Conservation (phyloP, 1,140 invertebrate genomes). For the Aphis craccivora region DNA sequence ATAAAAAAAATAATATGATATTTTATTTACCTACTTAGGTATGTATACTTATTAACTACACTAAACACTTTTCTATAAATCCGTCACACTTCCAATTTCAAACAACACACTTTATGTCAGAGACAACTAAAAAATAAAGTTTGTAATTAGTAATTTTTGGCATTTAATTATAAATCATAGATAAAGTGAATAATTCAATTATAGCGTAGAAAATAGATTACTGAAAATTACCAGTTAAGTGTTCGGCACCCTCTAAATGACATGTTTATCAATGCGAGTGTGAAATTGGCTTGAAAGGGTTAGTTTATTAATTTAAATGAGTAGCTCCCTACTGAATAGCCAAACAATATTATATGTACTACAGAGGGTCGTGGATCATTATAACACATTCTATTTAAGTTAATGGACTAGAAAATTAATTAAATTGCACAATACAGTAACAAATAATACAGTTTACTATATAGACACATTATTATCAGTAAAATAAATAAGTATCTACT, state of each 20-base stretch:
- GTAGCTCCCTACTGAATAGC: neutral
- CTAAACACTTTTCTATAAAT: neutral
- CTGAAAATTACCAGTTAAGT: neutral
- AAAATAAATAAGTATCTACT: neutral
- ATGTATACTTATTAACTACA: neutral
- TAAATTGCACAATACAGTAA: neutral
- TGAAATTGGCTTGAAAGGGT: constrained; percentile 1
- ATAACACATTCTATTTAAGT: neutral
- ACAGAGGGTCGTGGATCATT: neutral
- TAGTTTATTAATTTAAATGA: constrained; percentile 12
- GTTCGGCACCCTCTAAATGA: neutral
- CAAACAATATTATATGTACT: neutral
- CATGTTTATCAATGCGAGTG: neutral
- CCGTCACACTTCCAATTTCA: neutral
- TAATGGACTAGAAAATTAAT: neutral
- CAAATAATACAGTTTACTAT: neutral
- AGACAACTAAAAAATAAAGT: neutral
- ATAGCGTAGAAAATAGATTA: neutral
- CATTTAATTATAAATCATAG: neutral
- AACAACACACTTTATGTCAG: neutral
- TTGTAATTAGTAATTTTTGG: neutral
- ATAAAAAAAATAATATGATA: too few species aligned
- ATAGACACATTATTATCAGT: neutral
- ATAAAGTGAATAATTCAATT: neutral
- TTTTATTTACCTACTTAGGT: neutral